Evolutionary conservation across 2,113 vertebrate species (phyloP).

Genomic region (Gavia stellata): DNA sequence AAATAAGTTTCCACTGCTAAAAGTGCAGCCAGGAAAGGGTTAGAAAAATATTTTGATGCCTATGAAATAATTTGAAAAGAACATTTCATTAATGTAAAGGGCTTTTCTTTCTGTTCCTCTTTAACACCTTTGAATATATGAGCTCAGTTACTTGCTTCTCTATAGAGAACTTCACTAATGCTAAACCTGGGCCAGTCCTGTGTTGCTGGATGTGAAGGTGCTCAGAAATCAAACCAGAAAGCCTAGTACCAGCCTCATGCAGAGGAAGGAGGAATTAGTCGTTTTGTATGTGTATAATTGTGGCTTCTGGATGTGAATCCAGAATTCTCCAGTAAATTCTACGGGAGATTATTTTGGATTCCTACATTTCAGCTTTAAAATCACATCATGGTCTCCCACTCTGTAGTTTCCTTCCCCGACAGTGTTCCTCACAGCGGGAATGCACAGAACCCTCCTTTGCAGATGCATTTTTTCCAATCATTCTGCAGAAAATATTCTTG

Average conservation of each 20-base stretch:
- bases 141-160: neutral
- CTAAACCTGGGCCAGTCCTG: neutral
- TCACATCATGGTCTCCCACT: rapidly evolving
- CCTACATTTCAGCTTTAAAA: neutral
- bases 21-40: neutral
- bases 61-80: neutral
- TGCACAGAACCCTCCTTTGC: neutral
- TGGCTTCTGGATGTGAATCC: neutral
- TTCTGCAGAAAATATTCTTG: neutral
- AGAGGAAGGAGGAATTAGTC: neutral
- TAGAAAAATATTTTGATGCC: neutral
- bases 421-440: rapidly evolving
- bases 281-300: neutral
- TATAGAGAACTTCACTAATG: neutral
- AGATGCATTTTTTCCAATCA: neutral
- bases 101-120: neutral
- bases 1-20: neutral
- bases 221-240: neutral
- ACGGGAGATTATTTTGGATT: neutral
- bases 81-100: neutral
- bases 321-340: neutral
- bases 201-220: neutral
- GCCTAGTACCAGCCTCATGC: neutral
- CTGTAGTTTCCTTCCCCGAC: neutral
- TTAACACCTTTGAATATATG: neutral